Evolutionary conservation across 2,113 vertebrate species (phyloP).

Genomic region (Nesoenas mayeri): DNA sequence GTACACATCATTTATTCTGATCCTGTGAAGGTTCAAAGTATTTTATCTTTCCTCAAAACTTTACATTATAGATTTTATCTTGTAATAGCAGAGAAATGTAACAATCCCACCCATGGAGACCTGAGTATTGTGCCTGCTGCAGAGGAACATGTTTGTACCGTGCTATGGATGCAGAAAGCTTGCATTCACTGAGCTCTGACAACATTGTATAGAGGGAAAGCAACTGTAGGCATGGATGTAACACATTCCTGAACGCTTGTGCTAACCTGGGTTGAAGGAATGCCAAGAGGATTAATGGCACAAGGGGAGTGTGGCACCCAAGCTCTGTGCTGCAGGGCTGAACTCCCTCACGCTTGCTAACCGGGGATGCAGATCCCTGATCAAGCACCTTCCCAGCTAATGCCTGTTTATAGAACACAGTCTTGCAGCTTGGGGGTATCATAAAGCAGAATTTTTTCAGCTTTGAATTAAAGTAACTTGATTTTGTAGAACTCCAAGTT

Average conservation of each 20-base stretch:
- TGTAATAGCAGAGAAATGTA: background rate
- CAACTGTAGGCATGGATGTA: background rate
- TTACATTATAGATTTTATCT: background rate
- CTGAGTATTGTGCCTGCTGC: background rate
- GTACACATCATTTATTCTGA: background rate
- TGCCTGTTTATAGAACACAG: background rate
- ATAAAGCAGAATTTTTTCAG: background rate
- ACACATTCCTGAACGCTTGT: background rate
- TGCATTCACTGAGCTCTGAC: too few relatives aligned
- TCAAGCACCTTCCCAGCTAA: background rate
- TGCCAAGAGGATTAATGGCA: background rate
- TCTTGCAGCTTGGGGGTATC: too few relatives aligned
- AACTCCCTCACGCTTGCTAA: too few relatives aligned
- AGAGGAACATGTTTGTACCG: fast-evolving
- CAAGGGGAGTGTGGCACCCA: background rate
- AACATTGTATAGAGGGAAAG: background rate
- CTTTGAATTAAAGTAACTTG: background rate
- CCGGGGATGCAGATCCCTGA: fast-evolving
- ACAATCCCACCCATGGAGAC: background rate
- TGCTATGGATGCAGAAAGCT: background rate
- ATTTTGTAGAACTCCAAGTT: background rate
- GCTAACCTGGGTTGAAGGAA: background rate
- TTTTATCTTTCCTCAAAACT: background rate
- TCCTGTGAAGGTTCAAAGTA: background rate
- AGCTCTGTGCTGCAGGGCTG: background rate